Percentiles rank a stretch among this genome's conserved stretches.
Conservation (phyloP, 2,888 invertebrate species). For the Meghimatium bilineatum region DNA sequence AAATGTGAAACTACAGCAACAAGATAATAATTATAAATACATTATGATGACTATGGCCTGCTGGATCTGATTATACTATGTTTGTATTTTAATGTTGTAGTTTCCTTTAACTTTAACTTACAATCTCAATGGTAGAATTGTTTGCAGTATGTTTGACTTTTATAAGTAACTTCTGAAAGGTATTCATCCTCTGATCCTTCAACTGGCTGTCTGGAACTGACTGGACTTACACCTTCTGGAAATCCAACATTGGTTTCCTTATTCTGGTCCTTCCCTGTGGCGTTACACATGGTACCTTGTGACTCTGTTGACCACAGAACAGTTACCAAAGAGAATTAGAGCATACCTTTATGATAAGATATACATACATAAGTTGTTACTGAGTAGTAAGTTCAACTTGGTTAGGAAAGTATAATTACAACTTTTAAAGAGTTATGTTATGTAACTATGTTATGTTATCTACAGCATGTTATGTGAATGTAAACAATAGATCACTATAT, state of each 20-base stretch:
- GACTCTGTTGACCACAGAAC: neutral
- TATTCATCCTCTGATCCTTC: neutral
- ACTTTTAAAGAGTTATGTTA: no score
- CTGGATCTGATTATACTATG: no score
- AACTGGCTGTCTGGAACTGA: slow-evolving; percentile 27
- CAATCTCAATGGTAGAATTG: neutral
- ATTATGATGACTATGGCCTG: no score
- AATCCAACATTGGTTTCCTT: neutral
- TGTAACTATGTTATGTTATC: no score
- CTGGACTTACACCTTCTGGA: slow-evolving; percentile 21
- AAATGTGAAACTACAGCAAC: no score
- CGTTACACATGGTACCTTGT: neutral
- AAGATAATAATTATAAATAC: no score
- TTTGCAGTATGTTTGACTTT: neutral
- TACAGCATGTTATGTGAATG: no score
- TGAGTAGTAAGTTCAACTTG: no score
- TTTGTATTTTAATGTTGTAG: no score
- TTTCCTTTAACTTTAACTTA: neutral
- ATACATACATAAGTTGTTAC: neutral
- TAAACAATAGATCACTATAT: no score
- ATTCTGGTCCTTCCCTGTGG: neutral
- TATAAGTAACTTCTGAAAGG: neutral
- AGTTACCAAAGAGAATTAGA: neutral
- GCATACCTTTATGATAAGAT: neutral
- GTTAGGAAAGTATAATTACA: no score